phyloP scores from a whole-genome alignment of 1,140 invertebrate genomes.

The Dufourea novaeangliae region DNA sequence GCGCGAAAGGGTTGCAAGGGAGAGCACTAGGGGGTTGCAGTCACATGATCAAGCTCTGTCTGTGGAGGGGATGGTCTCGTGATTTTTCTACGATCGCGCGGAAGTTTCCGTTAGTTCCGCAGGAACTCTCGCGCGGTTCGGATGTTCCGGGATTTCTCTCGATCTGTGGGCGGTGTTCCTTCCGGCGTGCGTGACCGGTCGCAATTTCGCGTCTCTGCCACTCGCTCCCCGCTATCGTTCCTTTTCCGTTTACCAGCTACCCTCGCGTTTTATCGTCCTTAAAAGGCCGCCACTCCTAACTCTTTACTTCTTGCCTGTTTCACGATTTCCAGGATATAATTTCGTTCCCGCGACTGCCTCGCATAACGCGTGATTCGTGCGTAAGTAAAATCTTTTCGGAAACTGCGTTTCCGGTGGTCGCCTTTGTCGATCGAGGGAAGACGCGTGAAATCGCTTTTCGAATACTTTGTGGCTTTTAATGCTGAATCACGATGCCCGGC shows the following conservation, averaged over 20 bases:
- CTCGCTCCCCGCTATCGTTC: conserved; percentile 6
- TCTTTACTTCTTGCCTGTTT: neutral
- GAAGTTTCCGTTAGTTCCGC: conserved; percentile 63
- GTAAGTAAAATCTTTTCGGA: neutral
- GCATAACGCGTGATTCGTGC: neutral
- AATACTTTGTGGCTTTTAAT: neutral
- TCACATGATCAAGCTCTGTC: conserved; percentile 22
- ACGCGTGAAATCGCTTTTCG: too few relatives aligned
- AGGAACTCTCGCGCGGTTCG: conserved; percentile 59
- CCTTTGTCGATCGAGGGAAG: too few relatives aligned
- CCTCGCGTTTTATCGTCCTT: neutral
- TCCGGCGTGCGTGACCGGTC: conserved; percentile 12
- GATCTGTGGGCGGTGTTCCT: neutral
- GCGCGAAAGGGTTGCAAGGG: conserved; percentile 36
- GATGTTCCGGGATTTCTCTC: conserved; percentile 15
- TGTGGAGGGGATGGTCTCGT: conserved; percentile 14
- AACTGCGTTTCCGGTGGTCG: neutral
- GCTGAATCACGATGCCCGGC: neutral
- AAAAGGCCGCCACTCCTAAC: neutral
- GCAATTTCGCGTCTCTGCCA: neutral
- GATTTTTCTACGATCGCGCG: conserved; percentile 54
- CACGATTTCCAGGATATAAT: neutral
- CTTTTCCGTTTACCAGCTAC: neutral
- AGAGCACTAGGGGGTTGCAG: too few relatives aligned
- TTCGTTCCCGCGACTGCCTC: neutral